A percentile compares a stretch with the other conserved stretches of the same genome.
Evolutionary conservation across 2,797 vertebrate species (phyloP).

Genomic region (Thalassophryne amazonica): DNA sequence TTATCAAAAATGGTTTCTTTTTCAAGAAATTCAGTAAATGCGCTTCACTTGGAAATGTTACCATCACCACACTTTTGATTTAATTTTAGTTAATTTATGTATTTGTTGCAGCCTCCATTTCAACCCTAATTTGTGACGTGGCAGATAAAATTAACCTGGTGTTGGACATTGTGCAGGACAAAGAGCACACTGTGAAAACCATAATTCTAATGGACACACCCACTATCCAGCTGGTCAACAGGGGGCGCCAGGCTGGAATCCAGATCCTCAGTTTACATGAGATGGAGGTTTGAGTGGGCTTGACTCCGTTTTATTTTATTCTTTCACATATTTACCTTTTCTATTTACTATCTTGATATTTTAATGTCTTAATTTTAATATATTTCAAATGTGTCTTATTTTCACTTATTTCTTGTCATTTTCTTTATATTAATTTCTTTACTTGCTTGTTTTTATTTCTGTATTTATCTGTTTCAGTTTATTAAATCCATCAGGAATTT

Average conservation of each 20-base stretch:
- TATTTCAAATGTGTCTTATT: background rate
- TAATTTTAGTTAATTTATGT: background rate
- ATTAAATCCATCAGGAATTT: background rate
- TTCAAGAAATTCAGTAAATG: no score
- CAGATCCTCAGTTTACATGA: conserved; percentile 84
- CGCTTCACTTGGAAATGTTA: no score
- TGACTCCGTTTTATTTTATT: background rate
- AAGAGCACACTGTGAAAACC: conserved; percentile 76
- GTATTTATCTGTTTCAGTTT: background rate
- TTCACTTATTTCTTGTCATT: background rate
- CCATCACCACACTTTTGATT: no score
- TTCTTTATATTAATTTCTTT: background rate
- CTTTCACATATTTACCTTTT: background rate
- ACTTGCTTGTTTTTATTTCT: background rate
- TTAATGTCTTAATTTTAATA: background rate
- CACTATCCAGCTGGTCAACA: conserved; percentile 72
- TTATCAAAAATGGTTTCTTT: no score
- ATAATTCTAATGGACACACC: conserved; percentile 86
- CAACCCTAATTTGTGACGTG: conserved; percentile 87
- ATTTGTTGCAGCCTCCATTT: conserved; percentile 58
- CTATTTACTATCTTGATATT: background rate
- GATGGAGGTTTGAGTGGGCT: conserved; percentile 78
- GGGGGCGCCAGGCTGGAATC: conserved; percentile 81
- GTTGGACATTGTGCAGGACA: conserved; percentile 77
- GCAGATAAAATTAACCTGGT: conserved; percentile 82